Evolutionary conservation across 2,797 vertebrate genomes (phyloP).

Genomic region (Sebastes trivittatus): DNA sequence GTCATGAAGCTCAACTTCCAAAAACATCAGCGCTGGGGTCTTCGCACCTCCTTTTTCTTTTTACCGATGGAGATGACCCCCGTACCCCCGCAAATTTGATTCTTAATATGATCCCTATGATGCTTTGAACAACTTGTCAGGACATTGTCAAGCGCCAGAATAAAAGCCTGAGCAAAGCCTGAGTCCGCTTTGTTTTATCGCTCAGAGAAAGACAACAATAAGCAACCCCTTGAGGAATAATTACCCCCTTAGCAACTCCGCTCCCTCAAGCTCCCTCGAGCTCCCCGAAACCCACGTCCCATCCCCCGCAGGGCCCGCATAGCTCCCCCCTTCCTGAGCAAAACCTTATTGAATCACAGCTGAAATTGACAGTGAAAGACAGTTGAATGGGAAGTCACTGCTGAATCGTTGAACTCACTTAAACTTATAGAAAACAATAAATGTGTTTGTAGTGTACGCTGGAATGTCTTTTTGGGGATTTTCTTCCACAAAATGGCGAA

Average conservation of each 20-base stretch:
- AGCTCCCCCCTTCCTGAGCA: slow-evolving; percentile 19
- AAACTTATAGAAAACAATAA: slow-evolving; percentile 31
- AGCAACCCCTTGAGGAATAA: slow-evolving; percentile 69
- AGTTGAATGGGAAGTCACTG: slow-evolving; percentile 68
- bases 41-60: slow-evolving; percentile 35
- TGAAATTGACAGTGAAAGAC: slow-evolving; percentile 65
- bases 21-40: slow-evolving; percentile 61
- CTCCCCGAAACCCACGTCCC: slow-evolving; percentile 25
- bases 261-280: not conserved
- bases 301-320: slow-evolving; percentile 31
- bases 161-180: slow-evolving; percentile 60
- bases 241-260: slow-evolving; percentile 54
- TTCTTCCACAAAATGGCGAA: slow-evolving; percentile 11
- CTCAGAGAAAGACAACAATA: slow-evolving; percentile 69
- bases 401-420: slow-evolving; percentile 42
- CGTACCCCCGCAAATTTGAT: slow-evolving; percentile 41
- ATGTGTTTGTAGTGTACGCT: not conserved
- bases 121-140: slow-evolving; percentile 72
- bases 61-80: slow-evolving; percentile 63
- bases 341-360: slow-evolving; percentile 59
- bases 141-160: slow-evolving; percentile 63
- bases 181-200: slow-evolving; percentile 66
- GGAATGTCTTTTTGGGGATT: slow-evolving; percentile 45
- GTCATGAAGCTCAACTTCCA: slow-evolving; percentile 82
- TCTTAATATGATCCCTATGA: slow-evolving; percentile 77